phyloP scores from a whole-genome alignment of 2,797 vertebrate genomes.

The Notolepis coatsorum region DNA sequence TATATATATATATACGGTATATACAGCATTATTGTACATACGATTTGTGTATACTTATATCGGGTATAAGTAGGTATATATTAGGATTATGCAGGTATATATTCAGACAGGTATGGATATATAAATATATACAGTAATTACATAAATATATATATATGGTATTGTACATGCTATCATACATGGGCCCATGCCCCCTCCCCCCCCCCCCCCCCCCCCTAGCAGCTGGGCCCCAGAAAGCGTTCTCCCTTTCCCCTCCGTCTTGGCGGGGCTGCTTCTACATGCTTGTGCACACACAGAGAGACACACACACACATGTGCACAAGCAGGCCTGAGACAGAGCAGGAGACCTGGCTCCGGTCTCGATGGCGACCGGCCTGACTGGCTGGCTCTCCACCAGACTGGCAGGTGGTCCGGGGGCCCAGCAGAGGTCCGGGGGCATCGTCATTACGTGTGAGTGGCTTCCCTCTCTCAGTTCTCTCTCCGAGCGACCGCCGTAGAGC shows the following conservation, averaged over 20 bases:
- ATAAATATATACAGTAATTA: too few species aligned
- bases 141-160: background rate
- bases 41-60: too few species aligned
- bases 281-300: background rate
- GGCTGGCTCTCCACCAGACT: conserved; percentile 80
- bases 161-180: background rate
- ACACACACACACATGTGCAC: conserved; percentile 22
- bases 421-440: conserved; percentile 74
- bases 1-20: too few species aligned
- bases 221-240: too few species aligned
- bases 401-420: conserved; percentile 80
- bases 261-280: too few species aligned
- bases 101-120: too few species aligned
- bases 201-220: too few species aligned
- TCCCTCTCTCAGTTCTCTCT: conserved; percentile 52
- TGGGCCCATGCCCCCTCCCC: background rate
- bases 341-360: conserved; percentile 53
- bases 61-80: too few species aligned
- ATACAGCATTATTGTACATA: too few species aligned
- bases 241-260: too few species aligned
- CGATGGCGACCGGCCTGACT: conserved; percentile 70
- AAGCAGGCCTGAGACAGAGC: conserved; percentile 38
- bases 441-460: conserved; percentile 81
- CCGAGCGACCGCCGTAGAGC: conserved; percentile 59
- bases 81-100: too few species aligned